Base-by-base conservation (phyloP, 2,888 invertebrate genomes). In the Melieria picta region DNA sequence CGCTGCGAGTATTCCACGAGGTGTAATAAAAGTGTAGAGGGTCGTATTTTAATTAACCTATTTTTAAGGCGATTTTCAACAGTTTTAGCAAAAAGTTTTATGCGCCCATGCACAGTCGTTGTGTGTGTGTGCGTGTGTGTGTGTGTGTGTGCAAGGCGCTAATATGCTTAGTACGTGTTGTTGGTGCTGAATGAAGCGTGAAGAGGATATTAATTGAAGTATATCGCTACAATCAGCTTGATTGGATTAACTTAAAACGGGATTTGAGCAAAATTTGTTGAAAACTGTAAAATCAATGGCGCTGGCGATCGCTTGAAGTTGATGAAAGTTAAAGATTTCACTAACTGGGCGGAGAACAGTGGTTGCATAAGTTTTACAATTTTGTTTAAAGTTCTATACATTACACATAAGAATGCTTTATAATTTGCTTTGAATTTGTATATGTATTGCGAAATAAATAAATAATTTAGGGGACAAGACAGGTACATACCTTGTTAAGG, bases 31-130 rank as follows among this genome's bases (percentile, higher is more conserved):
- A 78, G 70, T 69, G 69, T 75, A 73, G 74, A 77, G 75, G 77
- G 75, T 76, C 75, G 72, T 75, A 75, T 78, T 78, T 78, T 79
- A 78, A 78, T 79, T 79, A 79, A 79, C 77, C 78, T 77, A 74
- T 77, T 76, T 79, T 78, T 76, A 74, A 75, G 74, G 70, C 74
- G 74, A 76, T 71, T 76, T 76, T 75, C 73, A 72, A 67, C 71
- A 71, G 72, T 48, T 72, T 69, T 63, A 52, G 46, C 7, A 60
- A 69, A 67, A 67, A 58, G 42, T 48, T 55, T 67, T 67, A 30
- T 48, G 10, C 46, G 56, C 65, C 16, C 48, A 48, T 50, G 47
- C 58, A 58, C 7, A 55, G 46, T 57, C 4, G 57, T 2, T 50
- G 11, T 9, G 13, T 57, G 16, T 30, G 3, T 9, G 57, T 57